Percentiles rank a stretch among this genome's conserved stretches.
Conservation (phyloP, 2,113 vertebrate species). For the Climacteris rufus region DNA sequence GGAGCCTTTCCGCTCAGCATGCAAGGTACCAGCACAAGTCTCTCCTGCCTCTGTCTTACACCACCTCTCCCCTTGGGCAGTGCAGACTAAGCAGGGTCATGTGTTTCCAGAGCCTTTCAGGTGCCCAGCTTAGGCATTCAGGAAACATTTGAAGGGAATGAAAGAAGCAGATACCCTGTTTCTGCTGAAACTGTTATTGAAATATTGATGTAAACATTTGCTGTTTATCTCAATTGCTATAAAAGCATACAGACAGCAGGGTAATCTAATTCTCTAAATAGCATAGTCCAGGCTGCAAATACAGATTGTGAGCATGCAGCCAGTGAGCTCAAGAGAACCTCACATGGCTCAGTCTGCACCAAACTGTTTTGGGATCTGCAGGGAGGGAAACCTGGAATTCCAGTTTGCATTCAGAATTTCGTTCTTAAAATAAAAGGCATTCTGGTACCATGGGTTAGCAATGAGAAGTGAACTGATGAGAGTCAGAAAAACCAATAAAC, state of each 20-base stretch:
- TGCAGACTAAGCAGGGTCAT: not conserved
- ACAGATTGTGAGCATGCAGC: not conserved
- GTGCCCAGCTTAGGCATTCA: not conserved
- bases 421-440: not conserved
- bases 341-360: not conserved
- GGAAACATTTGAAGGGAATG: not conserved
- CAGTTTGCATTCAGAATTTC: not conserved
- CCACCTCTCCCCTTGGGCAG: not conserved
- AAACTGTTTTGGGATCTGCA: not conserved
- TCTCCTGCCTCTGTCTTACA: not conserved
- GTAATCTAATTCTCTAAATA: not conserved
- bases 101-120: not conserved
- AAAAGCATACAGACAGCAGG: not conserved
- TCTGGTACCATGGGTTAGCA: not conserved
- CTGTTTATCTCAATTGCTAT: not conserved
- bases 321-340: not conserved
- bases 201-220: not conserved
- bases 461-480: not conserved
- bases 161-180: not conserved
- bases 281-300: not conserved
- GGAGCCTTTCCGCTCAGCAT: constrained; percentile 92
- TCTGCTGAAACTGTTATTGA: not conserved
- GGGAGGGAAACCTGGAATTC: not conserved
- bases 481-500: not conserved
- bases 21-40: constrained; percentile 80